Conservation (phyloP, 2,797 vertebrate genomes). For the Hozukius guyotensis region DNA sequence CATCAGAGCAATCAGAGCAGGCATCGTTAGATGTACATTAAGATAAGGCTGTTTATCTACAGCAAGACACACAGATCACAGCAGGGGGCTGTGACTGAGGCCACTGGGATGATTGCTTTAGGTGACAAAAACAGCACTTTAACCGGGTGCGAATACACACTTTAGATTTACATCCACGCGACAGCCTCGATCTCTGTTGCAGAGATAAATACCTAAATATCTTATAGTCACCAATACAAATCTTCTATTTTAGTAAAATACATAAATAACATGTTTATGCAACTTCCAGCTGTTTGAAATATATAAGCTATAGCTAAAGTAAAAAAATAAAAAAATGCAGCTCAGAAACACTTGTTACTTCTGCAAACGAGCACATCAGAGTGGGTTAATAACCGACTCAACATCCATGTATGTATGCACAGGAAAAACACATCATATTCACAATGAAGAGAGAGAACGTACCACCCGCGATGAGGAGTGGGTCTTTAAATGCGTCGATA, state of each 20-base stretch:
- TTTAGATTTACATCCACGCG: conserved; percentile 21
- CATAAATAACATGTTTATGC: neutral
- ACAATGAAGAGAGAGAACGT: conserved; percentile 20
- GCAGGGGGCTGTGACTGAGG: neutral
- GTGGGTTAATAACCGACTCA: no score
- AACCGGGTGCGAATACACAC: conserved; percentile 57
- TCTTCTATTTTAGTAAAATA: no score
- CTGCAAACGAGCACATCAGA: neutral
- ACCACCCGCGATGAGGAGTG: conserved; percentile 40
- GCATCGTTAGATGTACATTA: conserved; percentile 48
- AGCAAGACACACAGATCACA: conserved; percentile 28
- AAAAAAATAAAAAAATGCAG: neutral
- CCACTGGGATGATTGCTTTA: conserved; percentile 59
- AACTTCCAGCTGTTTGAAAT: neutral
- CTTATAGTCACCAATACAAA: no score
- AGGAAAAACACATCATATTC: neutral
- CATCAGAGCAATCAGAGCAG: conserved; percentile 51
- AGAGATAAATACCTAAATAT: no score
- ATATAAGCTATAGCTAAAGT: neutral
- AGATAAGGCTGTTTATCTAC: conserved; percentile 51
- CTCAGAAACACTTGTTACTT: neutral
- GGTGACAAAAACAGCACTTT: conserved; percentile 71
- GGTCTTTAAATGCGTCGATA: conserved; percentile 22
- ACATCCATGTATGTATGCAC: neutral
- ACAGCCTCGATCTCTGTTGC: neutral